These are phyloP conservation scores for Drosophila repleta DNA, from an alignment of 1,140 invertebrate genomes.

Conservation along the genomic window DNA sequence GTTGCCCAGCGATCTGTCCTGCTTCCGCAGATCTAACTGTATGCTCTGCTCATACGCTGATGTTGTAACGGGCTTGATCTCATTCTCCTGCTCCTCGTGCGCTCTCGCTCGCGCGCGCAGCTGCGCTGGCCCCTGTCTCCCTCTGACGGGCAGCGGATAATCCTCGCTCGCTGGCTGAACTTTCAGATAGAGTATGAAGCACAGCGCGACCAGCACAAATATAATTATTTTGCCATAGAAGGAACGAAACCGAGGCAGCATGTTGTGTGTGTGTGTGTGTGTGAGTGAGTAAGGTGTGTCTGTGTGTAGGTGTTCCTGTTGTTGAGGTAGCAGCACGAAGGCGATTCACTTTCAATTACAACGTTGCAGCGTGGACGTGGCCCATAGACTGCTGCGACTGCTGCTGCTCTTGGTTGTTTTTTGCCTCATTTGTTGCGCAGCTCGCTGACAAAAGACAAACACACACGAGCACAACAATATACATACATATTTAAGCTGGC, in stretches of 20 bases:
- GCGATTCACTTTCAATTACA: constrained; percentile 44
- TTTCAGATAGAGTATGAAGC: constrained; percentile 79
- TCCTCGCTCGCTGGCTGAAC: constrained; percentile 59
- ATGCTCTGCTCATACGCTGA: constrained; percentile 82
- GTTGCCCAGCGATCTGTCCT: constrained; percentile 86
- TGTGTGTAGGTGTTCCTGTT: constrained; percentile 3
- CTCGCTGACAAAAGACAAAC: constrained; percentile 27
- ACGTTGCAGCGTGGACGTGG: constrained; percentile 54
- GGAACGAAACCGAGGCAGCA: constrained; percentile 82
- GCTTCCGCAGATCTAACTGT: constrained; percentile 79
- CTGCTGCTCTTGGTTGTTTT: constrained; percentile 16
- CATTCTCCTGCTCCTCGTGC: constrained; percentile 55
- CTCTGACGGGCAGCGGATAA: neutral
- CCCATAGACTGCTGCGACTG: constrained; percentile 31
- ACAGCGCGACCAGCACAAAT: constrained; percentile 73
- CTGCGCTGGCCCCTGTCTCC: neutral
- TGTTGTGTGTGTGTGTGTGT: constrained; percentile 42
- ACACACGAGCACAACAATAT: constrained; percentile 18
- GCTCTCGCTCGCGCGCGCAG: constrained; percentile 6
- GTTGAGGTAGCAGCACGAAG: constrained; percentile 73
- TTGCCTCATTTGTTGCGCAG: constrained; percentile 56
- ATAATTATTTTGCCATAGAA: constrained; percentile 81
- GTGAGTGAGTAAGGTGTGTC: constrained; percentile 5
- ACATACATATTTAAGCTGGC: constrained; percentile 12
- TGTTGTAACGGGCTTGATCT: constrained; percentile 52